Evolutionary conservation across 2,113 vertebrate genomes (phyloP).

Genomic region (Tonatia bakeri): DNA sequence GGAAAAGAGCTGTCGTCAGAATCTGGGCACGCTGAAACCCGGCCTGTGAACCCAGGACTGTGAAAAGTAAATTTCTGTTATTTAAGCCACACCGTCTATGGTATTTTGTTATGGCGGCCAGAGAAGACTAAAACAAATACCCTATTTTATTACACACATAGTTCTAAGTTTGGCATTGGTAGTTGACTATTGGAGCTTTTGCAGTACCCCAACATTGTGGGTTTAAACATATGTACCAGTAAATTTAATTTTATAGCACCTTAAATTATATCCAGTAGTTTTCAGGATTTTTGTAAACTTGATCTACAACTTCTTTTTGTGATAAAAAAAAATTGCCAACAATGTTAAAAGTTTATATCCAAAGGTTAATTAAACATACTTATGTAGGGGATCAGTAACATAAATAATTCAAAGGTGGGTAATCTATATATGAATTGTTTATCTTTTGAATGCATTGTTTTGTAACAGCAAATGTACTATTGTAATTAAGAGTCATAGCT

Average conservation of each 20-base stretch:
- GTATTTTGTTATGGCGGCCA: background rate
- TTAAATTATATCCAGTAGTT: background rate
- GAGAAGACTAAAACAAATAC: background rate
- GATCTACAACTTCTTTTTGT: background rate
- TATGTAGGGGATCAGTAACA: background rate
- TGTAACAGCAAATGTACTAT: background rate
- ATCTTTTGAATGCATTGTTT: background rate
- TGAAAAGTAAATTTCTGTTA: background rate
- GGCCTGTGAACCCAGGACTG: background rate
- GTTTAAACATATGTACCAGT: background rate
- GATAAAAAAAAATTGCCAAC: background rate
- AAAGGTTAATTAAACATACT: background rate
- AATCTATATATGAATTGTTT: background rate
- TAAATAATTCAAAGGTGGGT: background rate
- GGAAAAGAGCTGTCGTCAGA: background rate
- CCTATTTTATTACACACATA: background rate
- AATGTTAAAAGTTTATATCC: background rate
- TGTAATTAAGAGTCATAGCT: background rate
- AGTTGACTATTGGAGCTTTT: background rate
- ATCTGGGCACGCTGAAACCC: background rate
- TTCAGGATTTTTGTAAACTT: background rate
- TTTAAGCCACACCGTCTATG: background rate
- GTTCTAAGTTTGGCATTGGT: background rate
- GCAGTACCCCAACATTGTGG: background rate
- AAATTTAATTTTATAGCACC: background rate